Evolutionary conservation across 2,113 vertebrate genomes (phyloP).

Genomic region (Globicephala melas): DNA sequence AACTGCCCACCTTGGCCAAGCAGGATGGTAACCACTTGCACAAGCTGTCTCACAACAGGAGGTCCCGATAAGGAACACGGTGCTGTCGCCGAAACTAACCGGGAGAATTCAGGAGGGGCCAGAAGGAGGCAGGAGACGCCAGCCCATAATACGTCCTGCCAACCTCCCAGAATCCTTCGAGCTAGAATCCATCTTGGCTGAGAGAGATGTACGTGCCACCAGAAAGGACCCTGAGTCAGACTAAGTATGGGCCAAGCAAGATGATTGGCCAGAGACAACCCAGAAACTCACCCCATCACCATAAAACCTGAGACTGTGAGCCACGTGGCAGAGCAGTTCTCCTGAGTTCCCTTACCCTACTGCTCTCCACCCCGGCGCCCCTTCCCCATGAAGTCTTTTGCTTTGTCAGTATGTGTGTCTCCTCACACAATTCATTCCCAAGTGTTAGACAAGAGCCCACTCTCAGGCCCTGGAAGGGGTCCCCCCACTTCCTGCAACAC

Average conservation of each 20-base stretch:
- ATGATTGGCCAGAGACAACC: not conserved
- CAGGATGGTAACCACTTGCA: not conserved
- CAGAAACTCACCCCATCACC: not conserved
- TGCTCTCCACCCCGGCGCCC: fast-evolving
- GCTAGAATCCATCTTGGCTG: not conserved
- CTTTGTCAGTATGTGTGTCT: not conserved
- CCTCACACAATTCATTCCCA: not conserved
- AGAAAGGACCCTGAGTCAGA: not conserved
- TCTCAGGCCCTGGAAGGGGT: not conserved
- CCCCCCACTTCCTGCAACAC: not conserved
- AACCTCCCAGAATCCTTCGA: not conserved
- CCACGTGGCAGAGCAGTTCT: fast-evolving
- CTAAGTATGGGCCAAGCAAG: not conserved
- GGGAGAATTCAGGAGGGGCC: not conserved
- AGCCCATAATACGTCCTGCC: not conserved
- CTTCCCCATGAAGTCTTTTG: not conserved
- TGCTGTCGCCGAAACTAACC: not conserved
- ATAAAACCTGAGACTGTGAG: not conserved
- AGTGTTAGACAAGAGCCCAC: not conserved
- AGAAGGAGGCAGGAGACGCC: not conserved
- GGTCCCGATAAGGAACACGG: not conserved
- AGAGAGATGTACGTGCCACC: not conserved
- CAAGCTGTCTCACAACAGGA: not conserved
- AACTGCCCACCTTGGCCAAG: not conserved
- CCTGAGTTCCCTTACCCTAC: not conserved